Evolutionary conservation across 2,113 vertebrate species (phyloP), one percentile per base, ranked within the genome.

Genomic region (Promerops cafer): DNA sequence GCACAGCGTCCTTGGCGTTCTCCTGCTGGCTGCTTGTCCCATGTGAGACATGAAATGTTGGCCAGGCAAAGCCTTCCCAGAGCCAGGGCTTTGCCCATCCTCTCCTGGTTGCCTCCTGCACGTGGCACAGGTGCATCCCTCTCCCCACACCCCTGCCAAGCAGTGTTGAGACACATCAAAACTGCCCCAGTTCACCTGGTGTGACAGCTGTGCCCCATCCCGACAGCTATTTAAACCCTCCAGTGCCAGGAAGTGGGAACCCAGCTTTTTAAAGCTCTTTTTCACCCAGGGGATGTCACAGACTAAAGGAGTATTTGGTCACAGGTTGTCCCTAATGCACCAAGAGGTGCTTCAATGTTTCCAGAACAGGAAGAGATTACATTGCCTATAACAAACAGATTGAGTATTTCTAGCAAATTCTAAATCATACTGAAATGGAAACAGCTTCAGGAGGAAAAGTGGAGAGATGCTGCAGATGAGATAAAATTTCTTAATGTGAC

Each of bases 291-390:
- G 6, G 26, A 15, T 81, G 27, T 26, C 17, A 54, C 39, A 44
- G 53, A 59, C 16, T 13, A 60, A 33, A 70, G 33, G n/a, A 39
- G 1, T 17, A 0, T 63, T 69, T 87, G 6, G 9, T 68, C 47
- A 1, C 2, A 16, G 10, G 21, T 1, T 77, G 14, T 19, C 18
- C 8, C 21, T 60, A 15, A 33, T 15, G 14, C 24, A 5, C 12
- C 37, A 60, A 6, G 66, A 53, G 18, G 24, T 33, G 3, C 4
- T 52, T 33, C 6, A 44, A 0, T 30, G 3, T 8, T n/a, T 71
- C 20, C 0, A 0, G 33, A 4, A 20, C 17, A 64, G 9, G 23
- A 44, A 28, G 35, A 56, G 8, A 1, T 79, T 42, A 5, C 13
- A 4, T 39, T 53, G 18, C 3, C 11, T 59, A 0, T 11, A 14